Base-by-base conservation (phyloP, 2,113 vertebrate species). In the Carassius carassius region DNA sequence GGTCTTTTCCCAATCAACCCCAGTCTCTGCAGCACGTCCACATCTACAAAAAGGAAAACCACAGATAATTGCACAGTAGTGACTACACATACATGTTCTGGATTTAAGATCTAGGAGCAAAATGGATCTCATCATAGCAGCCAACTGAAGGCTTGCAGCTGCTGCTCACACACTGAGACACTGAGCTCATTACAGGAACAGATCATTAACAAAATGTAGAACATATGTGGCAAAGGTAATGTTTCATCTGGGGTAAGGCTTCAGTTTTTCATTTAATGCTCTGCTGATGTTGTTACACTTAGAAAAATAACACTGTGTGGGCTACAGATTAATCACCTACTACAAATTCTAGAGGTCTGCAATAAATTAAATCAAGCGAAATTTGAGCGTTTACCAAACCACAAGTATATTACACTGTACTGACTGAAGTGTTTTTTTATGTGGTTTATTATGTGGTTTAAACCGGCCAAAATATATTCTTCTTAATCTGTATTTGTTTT, bases 11-110 rank as follows among this genome's bases (percentile, higher is more conserved):
- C 95, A 87, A 93, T 92, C 89, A 99, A 95, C 82, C 97, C 97
- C 89, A 99, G 93, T 91, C 91, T 94, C 90, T 97, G 96, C 89
- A 99, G 96, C 89, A 99, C 92, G 44, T 99, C 97, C 93, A 97
- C 97, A 97, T 97, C 98, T 99, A 92, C 56, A 93, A 89, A 85
- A 60, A 85, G 86, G 90, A n/a, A 90, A 32, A 41, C 74, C 7
- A 67, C 70, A 85, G 35, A 25, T 9, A 70, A 51, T 77, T 44
- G 17, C 12, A 4, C 35, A 17, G n/a, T 47, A 79, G 47, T 78
- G 3, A 47, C 16, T 19, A 65, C 25, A 25, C 5, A 9, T 41
- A 80, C 14, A 80, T 44, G 41, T 41, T 41, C 41, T 29, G 9
- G 47, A 49, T 19, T 32, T 9, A 29, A 10, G 35, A 23, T 49